phyloP scores from a whole-genome alignment of 2,797 vertebrate species.

The Poecilia gillii region DNA sequence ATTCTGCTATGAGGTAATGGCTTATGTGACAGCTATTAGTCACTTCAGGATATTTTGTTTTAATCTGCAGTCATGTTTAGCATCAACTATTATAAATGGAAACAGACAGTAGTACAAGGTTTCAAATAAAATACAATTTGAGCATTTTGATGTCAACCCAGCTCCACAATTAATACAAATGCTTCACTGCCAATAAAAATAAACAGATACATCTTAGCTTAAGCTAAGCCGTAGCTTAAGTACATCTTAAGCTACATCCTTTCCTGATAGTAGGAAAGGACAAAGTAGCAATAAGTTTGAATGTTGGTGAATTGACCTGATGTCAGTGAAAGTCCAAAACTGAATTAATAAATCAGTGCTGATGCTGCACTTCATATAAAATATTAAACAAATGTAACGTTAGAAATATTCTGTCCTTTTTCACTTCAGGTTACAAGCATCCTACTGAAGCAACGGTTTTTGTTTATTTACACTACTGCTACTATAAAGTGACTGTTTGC shows the following conservation, averaged over 20 bases:
- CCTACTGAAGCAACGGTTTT: background rate
- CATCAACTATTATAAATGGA: background rate
- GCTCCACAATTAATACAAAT: background rate
- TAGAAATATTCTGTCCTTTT: background rate
- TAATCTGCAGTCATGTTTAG: background rate
- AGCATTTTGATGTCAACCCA: background rate
- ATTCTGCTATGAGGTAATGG: background rate
- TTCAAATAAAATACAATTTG: background rate
- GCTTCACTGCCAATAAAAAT: background rate
- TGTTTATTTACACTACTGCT: background rate
- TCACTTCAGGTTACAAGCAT: background rate
- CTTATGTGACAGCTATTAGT: background rate
- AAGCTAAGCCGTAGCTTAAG: background rate
- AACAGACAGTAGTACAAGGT: background rate
- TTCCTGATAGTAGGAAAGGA: background rate
- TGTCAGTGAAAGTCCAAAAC: background rate
- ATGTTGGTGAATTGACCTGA: background rate
- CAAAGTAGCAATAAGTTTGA: background rate
- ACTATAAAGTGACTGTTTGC: background rate
- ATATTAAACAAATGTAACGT: background rate
- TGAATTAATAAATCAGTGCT: background rate
- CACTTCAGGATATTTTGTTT: background rate
- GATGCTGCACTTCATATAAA: background rate
- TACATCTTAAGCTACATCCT: too few species aligned
- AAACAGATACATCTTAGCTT: background rate